Conservation (phyloP, 2,113 vertebrate species). For the Antennarius striatus region DNA sequence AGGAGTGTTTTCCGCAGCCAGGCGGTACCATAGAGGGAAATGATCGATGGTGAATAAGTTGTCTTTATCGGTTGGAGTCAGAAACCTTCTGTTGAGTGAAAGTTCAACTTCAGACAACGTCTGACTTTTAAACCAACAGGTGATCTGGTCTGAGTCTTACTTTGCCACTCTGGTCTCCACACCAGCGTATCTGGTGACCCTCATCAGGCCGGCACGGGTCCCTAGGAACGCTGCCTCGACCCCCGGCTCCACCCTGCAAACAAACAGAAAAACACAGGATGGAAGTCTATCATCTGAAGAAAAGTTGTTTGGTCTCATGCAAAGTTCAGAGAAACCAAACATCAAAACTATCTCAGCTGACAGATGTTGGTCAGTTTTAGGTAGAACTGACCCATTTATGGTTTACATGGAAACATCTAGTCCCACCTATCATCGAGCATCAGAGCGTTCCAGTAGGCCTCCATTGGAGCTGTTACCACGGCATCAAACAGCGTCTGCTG, state of each 20-base stretch:
- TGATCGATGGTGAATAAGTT: slow-evolving; percentile 92
- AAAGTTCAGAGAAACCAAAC: no score
- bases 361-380: no score
- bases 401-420: background rate
- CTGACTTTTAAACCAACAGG: background rate
- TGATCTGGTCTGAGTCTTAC: slow-evolving; percentile 72
- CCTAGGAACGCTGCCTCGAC: slow-evolving; percentile 91
- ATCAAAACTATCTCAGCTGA: no score
- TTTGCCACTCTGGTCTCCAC: slow-evolving; percentile 85
- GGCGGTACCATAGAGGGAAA: slow-evolving; percentile 94
- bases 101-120: background rate
- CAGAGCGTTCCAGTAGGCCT: slow-evolving; percentile 94
- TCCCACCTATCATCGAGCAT: slow-evolving; percentile 81
- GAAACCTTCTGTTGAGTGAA: slow-evolving; percentile 82
- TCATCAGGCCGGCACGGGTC: slow-evolving; percentile 89
- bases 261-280: background rate
- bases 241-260: slow-evolving; percentile 74
- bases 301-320: background rate
- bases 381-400: background rate
- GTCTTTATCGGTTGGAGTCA: slow-evolving; percentile 83
- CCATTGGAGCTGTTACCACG: slow-evolving; percentile 92
- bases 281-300: background rate
- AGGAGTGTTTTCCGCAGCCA: slow-evolving; percentile 85
- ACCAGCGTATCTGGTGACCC: slow-evolving; percentile 84
- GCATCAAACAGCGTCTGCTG: slow-evolving; percentile 91